Conservation (phyloP, 2,797 vertebrate genomes). For the Megalops cyprinoides region DNA sequence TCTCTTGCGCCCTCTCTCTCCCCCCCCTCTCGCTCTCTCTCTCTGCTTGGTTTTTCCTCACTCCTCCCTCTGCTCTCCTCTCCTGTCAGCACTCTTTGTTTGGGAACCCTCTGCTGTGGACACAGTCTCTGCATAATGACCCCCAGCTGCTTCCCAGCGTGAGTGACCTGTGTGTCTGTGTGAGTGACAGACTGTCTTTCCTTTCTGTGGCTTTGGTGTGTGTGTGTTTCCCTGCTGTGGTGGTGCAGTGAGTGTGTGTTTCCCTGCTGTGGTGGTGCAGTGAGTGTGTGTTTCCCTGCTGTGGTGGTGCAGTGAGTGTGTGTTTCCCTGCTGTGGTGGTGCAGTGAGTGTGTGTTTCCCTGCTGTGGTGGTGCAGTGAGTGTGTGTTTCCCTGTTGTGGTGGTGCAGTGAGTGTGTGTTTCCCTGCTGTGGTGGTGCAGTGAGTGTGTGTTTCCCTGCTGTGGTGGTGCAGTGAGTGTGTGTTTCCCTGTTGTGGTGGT, state of each 20-base stretch:
- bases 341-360: background rate
- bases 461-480: too few species aligned
- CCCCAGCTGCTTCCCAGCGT: constrained; percentile 70
- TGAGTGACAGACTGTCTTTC: background rate
- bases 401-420: background rate
- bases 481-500: background rate
- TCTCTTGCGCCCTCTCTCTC: constrained; percentile 17
- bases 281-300: background rate
- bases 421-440: background rate
- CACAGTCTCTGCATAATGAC: constrained; percentile 79
- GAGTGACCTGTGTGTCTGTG: constrained; percentile 65
- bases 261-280: background rate
- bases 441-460: background rate
- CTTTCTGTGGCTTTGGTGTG: background rate
- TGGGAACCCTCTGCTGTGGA: constrained; percentile 78
- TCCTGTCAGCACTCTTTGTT: constrained; percentile 78
- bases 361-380: background rate
- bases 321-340: background rate
- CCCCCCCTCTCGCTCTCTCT: background rate
- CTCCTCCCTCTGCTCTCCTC: constrained; percentile 33
- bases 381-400: background rate
- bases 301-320: background rate
- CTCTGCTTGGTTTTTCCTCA: constrained; percentile 4
- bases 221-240: background rate
- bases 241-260: background rate